Evolutionary conservation across 1,140 invertebrate species (phyloP), one percentile per base, ranked within the genome.

Genomic region (Mamestra configurata): DNA sequence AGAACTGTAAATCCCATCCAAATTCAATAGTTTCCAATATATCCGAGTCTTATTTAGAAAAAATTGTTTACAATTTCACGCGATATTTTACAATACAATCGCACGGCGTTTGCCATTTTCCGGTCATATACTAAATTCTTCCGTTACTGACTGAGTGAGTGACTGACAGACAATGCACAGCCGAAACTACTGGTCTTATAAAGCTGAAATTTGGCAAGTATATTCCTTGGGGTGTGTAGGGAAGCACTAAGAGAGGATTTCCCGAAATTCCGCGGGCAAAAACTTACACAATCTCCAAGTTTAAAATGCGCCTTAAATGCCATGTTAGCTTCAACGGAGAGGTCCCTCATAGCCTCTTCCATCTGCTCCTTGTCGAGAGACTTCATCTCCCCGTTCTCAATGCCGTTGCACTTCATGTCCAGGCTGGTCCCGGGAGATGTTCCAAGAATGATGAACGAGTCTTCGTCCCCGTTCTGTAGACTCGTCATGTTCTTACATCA

Each of bases 371-470:
- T 89, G 35, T 91, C 82, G 37, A 90, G 8, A 0, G 68, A 27
- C 1, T 43, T 35, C 15, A 85, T 83, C 8, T 79, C 86, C 7
- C 80, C 87, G 73, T 85, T 86, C 1, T 82, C 77, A 4, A 79
- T 22, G 0, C 89, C 87, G 73, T 88, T 89, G 57, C 83, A 88
- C 31, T 91, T 90, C 8, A 88, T 71, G 66, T 89, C 89, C 79
- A 93, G 81, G 79, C 91, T 93, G 0, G 86, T 81, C 4, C 87
- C 88, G n/a, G 92, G 92, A 37, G 93, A 93, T n/a, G 89, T 85
- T 46, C 92, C 91, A 22, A 94, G 83, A 46, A 94, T 90, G 51
- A 94, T 93, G 78, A 94, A 93, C 1, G 93, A 94, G 53, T 94
- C 93, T 53, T 94, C 93, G 49, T 93, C 92, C 80, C 80, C 79